Conservation (phyloP, 2,113 vertebrate genomes). For the Neodon shergylaensis region DNA sequence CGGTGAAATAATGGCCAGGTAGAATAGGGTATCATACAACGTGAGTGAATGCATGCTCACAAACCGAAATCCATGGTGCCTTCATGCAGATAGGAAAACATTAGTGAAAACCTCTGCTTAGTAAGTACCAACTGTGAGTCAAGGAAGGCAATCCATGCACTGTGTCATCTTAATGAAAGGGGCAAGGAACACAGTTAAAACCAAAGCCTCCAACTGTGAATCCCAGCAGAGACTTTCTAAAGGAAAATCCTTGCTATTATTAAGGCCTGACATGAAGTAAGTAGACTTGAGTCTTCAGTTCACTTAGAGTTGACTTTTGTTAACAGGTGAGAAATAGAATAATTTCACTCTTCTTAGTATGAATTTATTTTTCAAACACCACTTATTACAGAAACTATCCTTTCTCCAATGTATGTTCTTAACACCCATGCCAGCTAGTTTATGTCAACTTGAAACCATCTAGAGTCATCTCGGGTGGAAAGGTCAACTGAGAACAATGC, state of each 20-base stretch:
- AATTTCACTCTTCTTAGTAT: neutral
- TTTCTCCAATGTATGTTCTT: neutral
- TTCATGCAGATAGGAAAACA: constrained; percentile 78
- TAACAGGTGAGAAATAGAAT: neutral
- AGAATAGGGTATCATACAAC: constrained; percentile 55
- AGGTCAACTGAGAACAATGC: neutral
- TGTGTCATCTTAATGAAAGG: constrained; percentile 56
- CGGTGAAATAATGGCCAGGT: constrained; percentile 72
- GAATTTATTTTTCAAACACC: neutral
- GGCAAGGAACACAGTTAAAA: neutral
- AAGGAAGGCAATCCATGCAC: constrained; percentile 58
- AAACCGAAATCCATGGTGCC: constrained; percentile 68
- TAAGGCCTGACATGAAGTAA: neutral
- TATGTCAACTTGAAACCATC: neutral
- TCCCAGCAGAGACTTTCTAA: constrained; percentile 56
- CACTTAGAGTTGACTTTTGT: neutral
- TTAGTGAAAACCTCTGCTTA: constrained; percentile 74
- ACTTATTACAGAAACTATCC: neutral
- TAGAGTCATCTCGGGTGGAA: neutral
- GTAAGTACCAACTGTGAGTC: constrained; percentile 60
- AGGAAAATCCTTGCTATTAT: constrained; percentile 36
- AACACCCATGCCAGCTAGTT: neutral
- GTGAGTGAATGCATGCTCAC: constrained; percentile 64
- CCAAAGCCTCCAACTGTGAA: neutral
- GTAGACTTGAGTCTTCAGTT: neutral